A percentile compares a stretch with the other conserved stretches of the same genome.
phyloP scores from a whole-genome alignment of 2,888 invertebrate species.

The Sisyra nigra region DNA sequence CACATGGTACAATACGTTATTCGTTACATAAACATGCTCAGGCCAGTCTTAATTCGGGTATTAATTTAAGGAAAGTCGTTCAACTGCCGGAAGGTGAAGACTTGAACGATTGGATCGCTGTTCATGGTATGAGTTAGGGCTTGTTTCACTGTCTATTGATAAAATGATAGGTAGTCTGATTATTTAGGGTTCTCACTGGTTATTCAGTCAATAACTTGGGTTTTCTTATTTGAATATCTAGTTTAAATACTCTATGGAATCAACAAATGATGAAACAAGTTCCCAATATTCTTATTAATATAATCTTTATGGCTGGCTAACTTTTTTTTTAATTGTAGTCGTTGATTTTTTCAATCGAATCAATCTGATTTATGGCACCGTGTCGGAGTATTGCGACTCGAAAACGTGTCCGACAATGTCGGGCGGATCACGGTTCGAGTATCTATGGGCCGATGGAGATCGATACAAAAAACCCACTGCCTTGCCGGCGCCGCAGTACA shows the following conservation, averaged over 20 bases:
- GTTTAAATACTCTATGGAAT: too few species aligned
- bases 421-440: conserved; percentile 78
- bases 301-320: conserved; percentile 8
- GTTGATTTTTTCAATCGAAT: conserved; percentile 91
- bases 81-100: conserved; percentile 70
- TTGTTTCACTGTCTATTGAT: too few species aligned
- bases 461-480: conserved; percentile 64
- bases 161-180: too few species aligned
- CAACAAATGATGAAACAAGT: too few species aligned
- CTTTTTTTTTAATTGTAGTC: conserved; percentile 35
- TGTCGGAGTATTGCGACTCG: conserved; percentile 70
- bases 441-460: conserved; percentile 78
- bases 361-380: conserved; percentile 81
- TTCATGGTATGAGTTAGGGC: conserved; percentile 54
- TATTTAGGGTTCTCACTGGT: too few species aligned
- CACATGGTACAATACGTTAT: conserved; percentile 72
- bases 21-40: conserved; percentile 82
- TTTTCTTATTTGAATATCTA: too few species aligned
- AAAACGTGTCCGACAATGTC: conserved; percentile 80
- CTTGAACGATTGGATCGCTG: conserved; percentile 82
- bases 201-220: too few species aligned
- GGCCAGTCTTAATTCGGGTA: conserved; percentile 77
- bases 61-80: conserved; percentile 68
- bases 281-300: conserved; percentile 1
- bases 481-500: conserved; percentile 70